Conservation (phyloP, 2,797 vertebrate genomes). For the Sebastes variabilis region DNA sequence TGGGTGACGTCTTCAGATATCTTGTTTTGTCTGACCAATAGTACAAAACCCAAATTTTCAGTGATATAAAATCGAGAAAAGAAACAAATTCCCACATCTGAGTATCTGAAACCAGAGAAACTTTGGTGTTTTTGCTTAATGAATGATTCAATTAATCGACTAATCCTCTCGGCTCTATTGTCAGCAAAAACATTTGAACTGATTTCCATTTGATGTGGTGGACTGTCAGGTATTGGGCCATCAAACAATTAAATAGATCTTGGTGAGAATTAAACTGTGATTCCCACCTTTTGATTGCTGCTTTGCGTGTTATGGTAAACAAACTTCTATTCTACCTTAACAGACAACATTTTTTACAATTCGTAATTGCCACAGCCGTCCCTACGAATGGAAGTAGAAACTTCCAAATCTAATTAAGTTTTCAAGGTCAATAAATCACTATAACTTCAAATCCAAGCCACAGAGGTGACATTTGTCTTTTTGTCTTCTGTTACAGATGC, state of each 20-base stretch:
- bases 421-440: neutral
- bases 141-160: neutral
- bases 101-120: neutral
- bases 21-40: neutral
- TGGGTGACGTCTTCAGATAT: neutral
- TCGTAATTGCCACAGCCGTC: neutral
- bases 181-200: neutral
- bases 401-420: neutral
- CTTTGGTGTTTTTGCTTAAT: neutral
- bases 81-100: neutral
- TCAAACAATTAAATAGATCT: neutral
- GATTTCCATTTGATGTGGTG: neutral
- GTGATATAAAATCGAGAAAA: neutral
- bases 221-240: neutral
- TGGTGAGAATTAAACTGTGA: neutral
- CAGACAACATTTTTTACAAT: neutral
- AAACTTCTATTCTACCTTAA: neutral
- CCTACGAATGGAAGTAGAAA: neutral
- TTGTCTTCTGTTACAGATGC: constrained; percentile 72
- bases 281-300: neutral
- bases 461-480: neutral
- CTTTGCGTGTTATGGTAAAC: neutral
- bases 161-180: neutral
- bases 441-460: neutral
- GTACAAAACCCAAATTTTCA: neutral